Evolutionary conservation across 2,113 vertebrate genomes (phyloP), one percentile per base, ranked within the genome.

Genomic region (Zosterops japonicus): DNA sequence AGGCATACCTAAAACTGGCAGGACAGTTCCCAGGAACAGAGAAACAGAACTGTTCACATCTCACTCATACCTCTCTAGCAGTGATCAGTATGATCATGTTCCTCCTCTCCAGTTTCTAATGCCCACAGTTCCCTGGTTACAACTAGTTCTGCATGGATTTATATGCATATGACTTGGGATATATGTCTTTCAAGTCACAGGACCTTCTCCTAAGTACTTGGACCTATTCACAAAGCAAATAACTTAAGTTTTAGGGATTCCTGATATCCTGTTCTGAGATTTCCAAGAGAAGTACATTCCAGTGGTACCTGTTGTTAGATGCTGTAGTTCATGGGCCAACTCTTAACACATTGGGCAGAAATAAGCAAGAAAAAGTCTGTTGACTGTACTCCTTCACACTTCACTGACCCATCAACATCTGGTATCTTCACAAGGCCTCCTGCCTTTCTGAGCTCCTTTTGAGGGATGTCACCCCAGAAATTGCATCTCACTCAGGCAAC

Each of bases 111-210:
- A 67, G 5, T 31, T 83, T 60, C 22, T 69, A 71, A 55, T 47
- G 41, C 14, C 25, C 12, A 23, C 3, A 16, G 28, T 42, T 84
- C 60, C 39, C 39, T 75, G 10, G 19, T 41, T 44, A 15, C n/a
- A 72, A 28, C 22, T 41, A 24, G 15, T 33, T 83, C 50, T 74
- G 33, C 29, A 11, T 11, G 11, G 49, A 29, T 90, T 74, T 67
- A 15, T 25, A 25, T 4, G 11, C 0, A 0, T 14, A 14, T 44
- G 35, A 22, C n/a, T 47, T 11, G 2, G 35, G 16, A 42, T 20
- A 59, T 53, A 9, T 2, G 2, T 14, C 27, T 67, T 67, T 67
- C 68, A 49, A 80, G 21, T 50, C 56, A 72, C 12, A 25, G 41
- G 25, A 31, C 29, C 12, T 56, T 86, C 76, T 64, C 19, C 47